Percentiles rank a stretch among this genome's conserved stretches.
Evolutionary conservation across 2,797 vertebrate species (phyloP).

Genomic region (Typhlichthys eigenmanni): DNA sequence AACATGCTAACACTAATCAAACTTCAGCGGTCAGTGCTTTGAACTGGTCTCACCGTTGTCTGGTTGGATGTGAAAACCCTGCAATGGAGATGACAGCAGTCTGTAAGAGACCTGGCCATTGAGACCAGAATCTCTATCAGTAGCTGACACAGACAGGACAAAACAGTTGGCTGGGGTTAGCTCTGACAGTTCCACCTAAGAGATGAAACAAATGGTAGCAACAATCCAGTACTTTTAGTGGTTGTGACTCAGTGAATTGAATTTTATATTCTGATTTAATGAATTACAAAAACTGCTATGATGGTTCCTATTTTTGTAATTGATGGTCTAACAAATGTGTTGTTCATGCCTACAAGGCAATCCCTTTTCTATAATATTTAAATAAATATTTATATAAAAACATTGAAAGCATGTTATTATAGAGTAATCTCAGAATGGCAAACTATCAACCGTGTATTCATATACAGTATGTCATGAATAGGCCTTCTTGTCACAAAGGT

Average conservation of each 20-base stretch:
- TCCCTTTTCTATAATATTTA: too few species aligned
- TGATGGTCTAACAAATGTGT: too few species aligned
- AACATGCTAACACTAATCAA: not conserved
- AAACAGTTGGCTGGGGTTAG: conserved; percentile 59
- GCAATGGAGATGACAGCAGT: conserved; percentile 79
- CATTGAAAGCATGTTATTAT: too few species aligned
- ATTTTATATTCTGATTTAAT: too few species aligned
- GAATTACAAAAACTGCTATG: too few species aligned
- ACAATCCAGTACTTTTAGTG: too few species aligned
- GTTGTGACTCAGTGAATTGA: too few species aligned
- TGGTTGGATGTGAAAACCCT: conserved; percentile 82
- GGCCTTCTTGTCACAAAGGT: not conserved
- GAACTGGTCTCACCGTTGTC: conserved; percentile 79
- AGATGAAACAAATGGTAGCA: conserved; percentile 14
- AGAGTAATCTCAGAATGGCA: not conserved
- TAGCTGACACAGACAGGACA: conserved; percentile 80
- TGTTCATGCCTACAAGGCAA: too few species aligned
- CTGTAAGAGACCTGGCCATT: conserved; percentile 83
- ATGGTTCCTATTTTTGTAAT: too few species aligned
- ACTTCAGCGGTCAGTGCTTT: not conserved
- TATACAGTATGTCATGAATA: too few species aligned
- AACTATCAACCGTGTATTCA: too few species aligned
- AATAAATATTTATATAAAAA: too few species aligned
- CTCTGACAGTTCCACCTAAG: conserved; percentile 84
- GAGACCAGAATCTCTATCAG: conserved; percentile 79